Evolutionary conservation across 2,113 vertebrate genomes (phyloP), one percentile per base, ranked within the genome.

Genomic region (Microcebus murinus): DNA sequence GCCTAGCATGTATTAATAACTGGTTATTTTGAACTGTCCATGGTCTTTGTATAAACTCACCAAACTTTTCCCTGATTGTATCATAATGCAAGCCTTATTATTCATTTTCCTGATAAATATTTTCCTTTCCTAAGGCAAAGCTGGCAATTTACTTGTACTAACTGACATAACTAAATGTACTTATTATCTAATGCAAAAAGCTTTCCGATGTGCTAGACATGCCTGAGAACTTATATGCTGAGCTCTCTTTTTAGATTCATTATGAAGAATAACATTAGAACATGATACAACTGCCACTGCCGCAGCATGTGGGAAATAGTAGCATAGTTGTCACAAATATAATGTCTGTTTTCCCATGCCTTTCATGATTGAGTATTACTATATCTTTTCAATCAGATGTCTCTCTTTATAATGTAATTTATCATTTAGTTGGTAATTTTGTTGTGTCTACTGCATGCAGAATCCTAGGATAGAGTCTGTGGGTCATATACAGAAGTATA

Each of bases 21-120:
- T 57, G 20, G 55, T 21, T 57, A 57, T 57, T 57, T 57, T 57
- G 55, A 98, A 96, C 76, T 89, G 73, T 95, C 94, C 3, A 2
- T 91, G 93, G 95, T 96, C 86, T 95, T 98, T 98, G 95, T 96
- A 36, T 98, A 97, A 92, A 96, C 57, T 92, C 83, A 90, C 79
- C 36, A 96, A 96, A 85, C 82, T 98, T 97, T 97, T 95, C 96
- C 97, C 96, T 98, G 96, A 87, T 94, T 98, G 63, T 98, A 82
- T 95, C 83, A 97, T 45, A 96, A 80, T 97, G 86, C 73, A 97
- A 95, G 76, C 96, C 70, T 91, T 96, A 98, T 98, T 97, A 97
- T 98, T 98, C 98, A 96, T 91, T 96, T 97, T 90, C 83, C 55
- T 97, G 88, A 96, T 42, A 97, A 97, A 93, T 95, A 71, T 95